Percentiles rank a stretch among this genome's conserved stretches.
phyloP scores from a whole-genome alignment of 1,140 invertebrate genomes.

The Cherax quadricarinatus region DNA sequence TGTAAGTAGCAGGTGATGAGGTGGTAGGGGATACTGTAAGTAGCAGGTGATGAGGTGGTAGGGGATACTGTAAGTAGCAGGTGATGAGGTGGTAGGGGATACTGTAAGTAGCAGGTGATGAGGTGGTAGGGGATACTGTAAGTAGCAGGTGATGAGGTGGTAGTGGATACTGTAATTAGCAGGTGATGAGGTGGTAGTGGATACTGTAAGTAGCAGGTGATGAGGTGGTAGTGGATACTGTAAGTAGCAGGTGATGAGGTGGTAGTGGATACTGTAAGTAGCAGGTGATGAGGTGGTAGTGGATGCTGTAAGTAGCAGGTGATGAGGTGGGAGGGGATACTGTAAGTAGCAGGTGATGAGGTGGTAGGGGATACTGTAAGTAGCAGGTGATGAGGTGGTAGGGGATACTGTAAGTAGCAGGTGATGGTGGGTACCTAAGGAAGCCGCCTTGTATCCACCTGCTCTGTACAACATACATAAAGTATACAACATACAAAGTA shows the following conservation, averaged over 20 bases:
- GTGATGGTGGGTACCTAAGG: not conserved
- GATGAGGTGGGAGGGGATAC: not conserved
- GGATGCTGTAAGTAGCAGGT: too few relatives aligned
- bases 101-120: too few relatives aligned
- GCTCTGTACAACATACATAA: not conserved
- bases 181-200: not conserved
- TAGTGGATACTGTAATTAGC: too few relatives aligned
- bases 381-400: not conserved
- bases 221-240: too few relatives aligned
- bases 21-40: too few relatives aligned
- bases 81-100: too few relatives aligned
- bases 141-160: not conserved
- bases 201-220: not conserved
- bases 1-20: not conserved
- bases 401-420: not conserved
- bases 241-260: too few relatives aligned
- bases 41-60: not conserved
- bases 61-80: not conserved
- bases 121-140: not conserved
- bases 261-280: not conserved
- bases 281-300: too few relatives aligned
- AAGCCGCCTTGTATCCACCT: not conserved
- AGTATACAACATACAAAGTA: too few relatives aligned
- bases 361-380: not conserved
- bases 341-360: not conserved